Conservation (phyloP, 2,888 invertebrate species). For the Scaptomyza cyrtandrae region DNA sequence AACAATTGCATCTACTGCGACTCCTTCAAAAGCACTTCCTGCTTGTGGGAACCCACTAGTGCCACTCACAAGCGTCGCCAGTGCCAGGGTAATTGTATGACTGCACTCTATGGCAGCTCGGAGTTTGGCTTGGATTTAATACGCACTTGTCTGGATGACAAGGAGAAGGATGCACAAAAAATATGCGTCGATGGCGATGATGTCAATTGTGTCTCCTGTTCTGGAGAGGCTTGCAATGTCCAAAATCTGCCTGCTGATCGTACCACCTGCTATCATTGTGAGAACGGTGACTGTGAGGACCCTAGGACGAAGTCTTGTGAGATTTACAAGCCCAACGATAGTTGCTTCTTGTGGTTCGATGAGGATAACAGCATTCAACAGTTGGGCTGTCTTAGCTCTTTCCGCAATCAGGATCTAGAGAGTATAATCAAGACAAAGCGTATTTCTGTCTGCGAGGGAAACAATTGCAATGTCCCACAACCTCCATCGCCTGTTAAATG, state of each 20-base stretch:
- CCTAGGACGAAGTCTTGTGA: conserved; percentile 61
- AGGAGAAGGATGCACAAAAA: conserved; percentile 73
- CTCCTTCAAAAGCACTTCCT: conserved; percentile 64
- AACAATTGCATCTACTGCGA: conserved; percentile 80
- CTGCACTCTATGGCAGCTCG: conserved; percentile 72
- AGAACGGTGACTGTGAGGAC: conserved; percentile 65
- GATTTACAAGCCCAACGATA: conserved; percentile 72
- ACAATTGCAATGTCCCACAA: conserved; percentile 72
- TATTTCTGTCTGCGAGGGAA: conserved; percentile 73
- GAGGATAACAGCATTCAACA: conserved; percentile 65
- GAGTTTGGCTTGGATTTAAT: conserved; percentile 71
- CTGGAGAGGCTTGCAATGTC: conserved; percentile 66
- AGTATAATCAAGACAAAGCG: conserved; percentile 77
- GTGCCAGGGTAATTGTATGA: conserved; percentile 81
- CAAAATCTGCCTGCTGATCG: conserved; percentile 71
- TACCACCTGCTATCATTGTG: conserved; percentile 69
- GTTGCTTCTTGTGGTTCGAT: conserved; percentile 75
- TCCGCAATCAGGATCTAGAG: conserved; percentile 71
- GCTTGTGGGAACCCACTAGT: conserved; percentile 65
- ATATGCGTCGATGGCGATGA: conserved; percentile 58
- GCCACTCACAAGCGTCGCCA: conserved; percentile 59
- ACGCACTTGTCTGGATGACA: conserved; percentile 81
- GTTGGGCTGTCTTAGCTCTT: conserved; percentile 79
- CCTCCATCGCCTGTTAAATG: conserved; percentile 61
- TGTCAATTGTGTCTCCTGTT: conserved; percentile 68